Evolutionary conservation across 2,888 invertebrate species (phyloP).

Genomic region (Dasysyrphus tricinctus): DNA sequence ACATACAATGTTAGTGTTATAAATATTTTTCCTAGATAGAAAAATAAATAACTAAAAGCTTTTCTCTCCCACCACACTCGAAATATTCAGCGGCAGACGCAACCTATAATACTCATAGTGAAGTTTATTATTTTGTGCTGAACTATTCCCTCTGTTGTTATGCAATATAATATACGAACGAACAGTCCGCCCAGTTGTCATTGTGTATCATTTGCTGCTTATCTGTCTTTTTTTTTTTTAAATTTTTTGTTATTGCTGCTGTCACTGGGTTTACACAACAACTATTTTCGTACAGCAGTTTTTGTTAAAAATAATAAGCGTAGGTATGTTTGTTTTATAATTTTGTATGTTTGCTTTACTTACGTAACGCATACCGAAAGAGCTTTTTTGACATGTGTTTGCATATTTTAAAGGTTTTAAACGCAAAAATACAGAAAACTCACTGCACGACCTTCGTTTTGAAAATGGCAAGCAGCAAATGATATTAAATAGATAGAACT

Average conservation of each 20-base stretch:
- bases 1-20: neutral
- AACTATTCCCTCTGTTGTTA: conserved; percentile 54
- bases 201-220: conserved; percentile 60
- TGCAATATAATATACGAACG: conserved; percentile 61
- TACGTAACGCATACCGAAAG: conserved; percentile 16
- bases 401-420: conserved; percentile 38
- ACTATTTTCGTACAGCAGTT: conserved; percentile 28
- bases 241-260: conserved; percentile 24
- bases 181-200: conserved; percentile 49
- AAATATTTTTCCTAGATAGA: conserved; percentile 5
- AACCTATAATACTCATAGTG: neutral
- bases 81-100: neutral
- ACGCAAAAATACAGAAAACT: conserved; percentile 21
- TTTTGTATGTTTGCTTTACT: conserved; percentile 8
- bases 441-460: conserved; percentile 58
- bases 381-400: conserved; percentile 25
- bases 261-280: conserved; percentile 24
- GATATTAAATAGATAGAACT: conserved; percentile 40
- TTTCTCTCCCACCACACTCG: conserved; percentile 13
- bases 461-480: conserved; percentile 52
- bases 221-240: conserved; percentile 43
- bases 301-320: conserved; percentile 42
- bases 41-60: conserved; percentile 45
- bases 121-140: conserved; percentile 33
- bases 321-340: conserved; percentile 19